Evolutionary conservation across 2,888 invertebrate genomes (phyloP), one percentile per base, ranked within the genome.

Genomic region (Agriopis aurantiaria): DNA sequence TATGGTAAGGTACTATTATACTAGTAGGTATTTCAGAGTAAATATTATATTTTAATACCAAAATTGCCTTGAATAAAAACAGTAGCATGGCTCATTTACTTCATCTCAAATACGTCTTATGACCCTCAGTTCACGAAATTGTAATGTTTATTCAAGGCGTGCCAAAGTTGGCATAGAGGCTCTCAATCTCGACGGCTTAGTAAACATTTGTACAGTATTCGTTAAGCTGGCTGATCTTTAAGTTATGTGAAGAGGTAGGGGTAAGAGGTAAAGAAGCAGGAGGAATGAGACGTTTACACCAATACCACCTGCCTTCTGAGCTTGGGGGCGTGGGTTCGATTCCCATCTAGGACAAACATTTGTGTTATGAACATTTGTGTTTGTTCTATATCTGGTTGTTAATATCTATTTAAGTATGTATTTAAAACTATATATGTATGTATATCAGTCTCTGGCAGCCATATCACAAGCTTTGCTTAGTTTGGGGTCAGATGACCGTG

Each of bases 111-210:
- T n/a, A 55, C 33, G 33, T 41, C 10, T 53, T 5, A 14, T 48
- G 41, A 46, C 63, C 69, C 69, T 69, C 69, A 41, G 52, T 48
- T 48, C 46, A 52, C 10, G 14, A 52, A 65, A 56, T 60, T 60
- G 60, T 67, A 62, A 68, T 75, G 63, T 75, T 74, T 72, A 60
- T n/a, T 33, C 8, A 74, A 68, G 75, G 75, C 65, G 67, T 62
- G 70, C 66, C 72, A 63, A 71, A 68, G 68, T 70, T 71, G 64
- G 63, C 43, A 55, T 49, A 56, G 64, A 69, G 69, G 56, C 60
- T 49, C 69, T 63, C 66, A 68, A 51, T 59, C 66, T 67, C 64
- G 49, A 23, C 61, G 33, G 43, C 51, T 55, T 66, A 57, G 49
- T 53, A 67, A 73, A 74, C 55, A 66, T 67, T 65, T 52, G 64